Conservation (phyloP, 2,797 vertebrate species). For the Poecilia picta region DNA sequence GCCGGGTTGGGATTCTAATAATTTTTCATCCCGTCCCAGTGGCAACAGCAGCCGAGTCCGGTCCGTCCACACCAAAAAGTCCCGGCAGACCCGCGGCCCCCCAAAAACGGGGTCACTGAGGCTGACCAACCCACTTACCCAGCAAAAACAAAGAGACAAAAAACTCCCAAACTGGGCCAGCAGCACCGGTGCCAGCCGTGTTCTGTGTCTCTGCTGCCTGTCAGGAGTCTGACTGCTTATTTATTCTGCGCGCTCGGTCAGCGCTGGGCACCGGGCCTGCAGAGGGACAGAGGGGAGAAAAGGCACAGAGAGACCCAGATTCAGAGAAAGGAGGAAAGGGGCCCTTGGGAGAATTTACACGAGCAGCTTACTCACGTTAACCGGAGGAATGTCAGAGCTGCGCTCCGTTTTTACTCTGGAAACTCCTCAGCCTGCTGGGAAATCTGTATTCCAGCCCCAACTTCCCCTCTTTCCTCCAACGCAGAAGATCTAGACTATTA, state of each 20-base stretch:
- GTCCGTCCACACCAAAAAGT: slow-evolving; percentile 27
- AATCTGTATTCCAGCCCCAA: not conserved
- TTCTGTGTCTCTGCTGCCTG: slow-evolving; percentile 57
- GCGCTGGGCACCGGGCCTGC: slow-evolving; percentile 61
- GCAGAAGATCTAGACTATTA: not conserved
- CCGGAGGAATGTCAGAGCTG: slow-evolving; percentile 9
- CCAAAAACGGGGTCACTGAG: slow-evolving; percentile 54
- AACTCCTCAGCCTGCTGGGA: not conserved
- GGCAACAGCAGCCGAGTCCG: slow-evolving; percentile 10
- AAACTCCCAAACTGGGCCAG: slow-evolving; percentile 34
- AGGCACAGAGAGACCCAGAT: slow-evolving; percentile 62
- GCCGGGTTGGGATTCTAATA: not conserved
- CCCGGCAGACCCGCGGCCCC: slow-evolving; percentile 41
- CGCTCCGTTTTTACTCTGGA: not conserved
- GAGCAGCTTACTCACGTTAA: not conserved
- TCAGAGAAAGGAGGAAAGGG: slow-evolving; percentile 19
- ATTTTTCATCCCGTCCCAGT: slow-evolving; percentile 39
- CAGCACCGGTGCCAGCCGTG: slow-evolving; percentile 49
- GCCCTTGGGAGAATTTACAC: slow-evolving; percentile 4
- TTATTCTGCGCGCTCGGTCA: slow-evolving; percentile 57
- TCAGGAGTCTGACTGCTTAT: slow-evolving; percentile 53
- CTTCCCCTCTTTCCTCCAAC: not conserved
- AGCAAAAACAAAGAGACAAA: slow-evolving; percentile 8
- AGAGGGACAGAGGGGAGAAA: slow-evolving; percentile 30
- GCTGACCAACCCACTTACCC: slow-evolving; percentile 49